Evolutionary conservation across 2,113 vertebrate genomes (phyloP).

Genomic region (Calcarius ornatus): DNA sequence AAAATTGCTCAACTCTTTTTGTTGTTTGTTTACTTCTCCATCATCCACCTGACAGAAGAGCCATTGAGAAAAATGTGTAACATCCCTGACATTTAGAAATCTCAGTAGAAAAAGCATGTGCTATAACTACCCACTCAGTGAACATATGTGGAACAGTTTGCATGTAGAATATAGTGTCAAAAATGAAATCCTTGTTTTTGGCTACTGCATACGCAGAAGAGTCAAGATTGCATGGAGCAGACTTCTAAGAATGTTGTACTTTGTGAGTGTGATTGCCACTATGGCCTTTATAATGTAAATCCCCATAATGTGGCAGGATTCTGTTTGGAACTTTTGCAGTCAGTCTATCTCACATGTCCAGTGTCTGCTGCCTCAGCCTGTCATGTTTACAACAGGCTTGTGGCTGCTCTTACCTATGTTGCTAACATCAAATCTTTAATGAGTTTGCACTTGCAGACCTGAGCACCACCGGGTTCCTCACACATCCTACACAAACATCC

Average conservation of each 20-base stretch:
- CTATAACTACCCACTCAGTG: neutral
- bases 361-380: neutral
- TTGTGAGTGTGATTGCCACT: neutral
- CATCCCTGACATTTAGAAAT: neutral
- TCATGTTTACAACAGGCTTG: neutral
- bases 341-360: neutral
- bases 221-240: neutral
- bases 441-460: neutral
- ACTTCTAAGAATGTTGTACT: neutral
- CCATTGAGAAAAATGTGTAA: neutral
- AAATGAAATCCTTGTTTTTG: neutral
- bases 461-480: neutral
- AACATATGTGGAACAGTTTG: constrained; percentile 49
- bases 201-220: constrained; percentile 20
- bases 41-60: neutral
- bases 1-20: neutral
- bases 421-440: neutral
- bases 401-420: neutral
- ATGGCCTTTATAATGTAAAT: neutral
- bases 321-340: neutral
- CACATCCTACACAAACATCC: neutral
- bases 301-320: neutral
- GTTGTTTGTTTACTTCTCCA: neutral
- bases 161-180: constrained; percentile 19
- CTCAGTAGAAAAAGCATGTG: neutral